phyloP scores from a whole-genome alignment of 1,140 invertebrate species.

The Drosophila lacteicornis region DNA sequence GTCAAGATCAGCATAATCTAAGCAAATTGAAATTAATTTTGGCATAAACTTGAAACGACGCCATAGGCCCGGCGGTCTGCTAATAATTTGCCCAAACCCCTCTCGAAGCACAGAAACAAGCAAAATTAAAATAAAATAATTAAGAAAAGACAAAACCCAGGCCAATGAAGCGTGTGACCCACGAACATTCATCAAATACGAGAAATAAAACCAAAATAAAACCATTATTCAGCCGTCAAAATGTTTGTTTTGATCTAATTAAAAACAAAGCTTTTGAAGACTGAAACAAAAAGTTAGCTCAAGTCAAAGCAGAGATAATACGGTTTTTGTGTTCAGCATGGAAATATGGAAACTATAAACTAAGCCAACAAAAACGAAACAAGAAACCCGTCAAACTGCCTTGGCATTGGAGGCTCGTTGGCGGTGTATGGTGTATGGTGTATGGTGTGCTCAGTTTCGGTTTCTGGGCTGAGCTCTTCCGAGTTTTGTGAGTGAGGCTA shows the following conservation, averaged over 20 bases:
- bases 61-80: slow-evolving; percentile 52
- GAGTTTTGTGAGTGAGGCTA: slow-evolving; percentile 39
- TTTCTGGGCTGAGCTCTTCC: slow-evolving; percentile 24
- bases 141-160: slow-evolving; percentile 24
- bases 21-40: slow-evolving; percentile 64
- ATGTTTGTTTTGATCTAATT: slow-evolving; percentile 70
- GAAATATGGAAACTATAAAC: slow-evolving; percentile 17
- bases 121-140: slow-evolving; percentile 33
- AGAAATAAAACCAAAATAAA: slow-evolving; percentile 34
- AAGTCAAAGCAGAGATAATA: slow-evolving; percentile 44
- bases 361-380: slow-evolving; percentile 21
- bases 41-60: slow-evolving; percentile 52
- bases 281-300: slow-evolving; percentile 39
- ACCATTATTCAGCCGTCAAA: slow-evolving; percentile 46
- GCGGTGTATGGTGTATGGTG: neutral
- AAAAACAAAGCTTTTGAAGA: slow-evolving; percentile 46
- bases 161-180: slow-evolving; percentile 64
- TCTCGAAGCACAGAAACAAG: slow-evolving; percentile 39
- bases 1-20: slow-evolving; percentile 50
- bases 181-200: slow-evolving; percentile 66
- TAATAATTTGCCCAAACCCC: slow-evolving; percentile 27
- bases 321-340: slow-evolving; percentile 8
- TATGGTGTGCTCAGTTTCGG: slow-evolving; percentile 11
- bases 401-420: slow-evolving; percentile 61
- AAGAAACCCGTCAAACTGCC: slow-evolving; percentile 66